A percentile compares a stretch with the other conserved stretches of the same genome.
Conservation (phyloP, 2,888 invertebrate species). For the Euzetes globulus region DNA sequence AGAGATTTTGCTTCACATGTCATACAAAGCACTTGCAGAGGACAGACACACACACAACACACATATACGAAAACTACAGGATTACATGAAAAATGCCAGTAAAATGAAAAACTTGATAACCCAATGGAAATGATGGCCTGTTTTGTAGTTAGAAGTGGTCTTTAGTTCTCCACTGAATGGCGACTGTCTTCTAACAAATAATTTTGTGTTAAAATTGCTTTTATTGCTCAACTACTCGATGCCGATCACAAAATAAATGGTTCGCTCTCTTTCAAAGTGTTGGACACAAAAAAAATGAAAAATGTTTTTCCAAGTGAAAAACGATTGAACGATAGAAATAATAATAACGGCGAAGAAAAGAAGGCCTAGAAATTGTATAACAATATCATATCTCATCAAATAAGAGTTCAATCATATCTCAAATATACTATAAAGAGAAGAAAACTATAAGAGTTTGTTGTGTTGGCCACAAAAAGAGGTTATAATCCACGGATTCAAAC, state of each 20-base stretch:
- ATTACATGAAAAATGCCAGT: not conserved
- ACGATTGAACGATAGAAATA: not conserved
- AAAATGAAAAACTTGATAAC: not conserved
- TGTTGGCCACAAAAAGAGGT: too few relatives aligned
- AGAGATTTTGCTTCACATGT: constrained; percentile 22
- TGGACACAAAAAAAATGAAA: not conserved
- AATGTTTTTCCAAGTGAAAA: not conserved
- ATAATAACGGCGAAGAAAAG: not conserved
- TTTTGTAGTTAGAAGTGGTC: too few relatives aligned
- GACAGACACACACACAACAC: not conserved
- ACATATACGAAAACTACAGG: not conserved
- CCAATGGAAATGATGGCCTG: too few relatives aligned
- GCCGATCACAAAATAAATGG: constrained; percentile 20
- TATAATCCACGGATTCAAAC: not conserved
- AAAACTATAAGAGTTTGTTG: too few relatives aligned
- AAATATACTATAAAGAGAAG: not conserved
- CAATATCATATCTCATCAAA: constrained; percentile 25
- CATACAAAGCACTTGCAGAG: constrained; percentile 1
- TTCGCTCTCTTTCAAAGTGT: constrained; percentile 3
- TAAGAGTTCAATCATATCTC: constrained; percentile 18
- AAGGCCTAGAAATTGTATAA: not conserved
- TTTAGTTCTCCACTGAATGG: not conserved
- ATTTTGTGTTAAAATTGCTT: constrained; percentile 14
- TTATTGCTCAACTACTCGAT: constrained; percentile 23
- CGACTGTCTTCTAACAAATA: constrained; percentile 13